These are phyloP conservation scores for Amphibalanus amphitrite DNA, from an alignment of 1,140 invertebrate genomes.

Conservation along the genomic window DNA sequence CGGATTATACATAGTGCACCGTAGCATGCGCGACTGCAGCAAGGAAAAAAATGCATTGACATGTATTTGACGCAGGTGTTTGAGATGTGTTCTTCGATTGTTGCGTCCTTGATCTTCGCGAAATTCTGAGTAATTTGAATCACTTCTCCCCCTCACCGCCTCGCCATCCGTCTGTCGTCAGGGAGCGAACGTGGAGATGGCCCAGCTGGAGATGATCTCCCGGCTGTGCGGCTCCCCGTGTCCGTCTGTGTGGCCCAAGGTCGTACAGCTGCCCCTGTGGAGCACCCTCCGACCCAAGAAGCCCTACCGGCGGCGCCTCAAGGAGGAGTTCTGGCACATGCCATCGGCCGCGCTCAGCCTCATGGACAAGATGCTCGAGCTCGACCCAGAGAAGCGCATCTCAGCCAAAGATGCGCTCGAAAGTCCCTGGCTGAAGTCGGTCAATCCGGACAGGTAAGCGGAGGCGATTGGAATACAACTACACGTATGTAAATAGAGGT, in stretches of 20 bases:
- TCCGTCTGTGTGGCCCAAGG: slow-evolving; percentile 94
- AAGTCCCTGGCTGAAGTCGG: slow-evolving; percentile 81
- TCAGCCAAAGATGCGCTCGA: slow-evolving; percentile 87
- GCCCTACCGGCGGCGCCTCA: slow-evolving; percentile 61
- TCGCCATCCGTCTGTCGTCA: too few species aligned
- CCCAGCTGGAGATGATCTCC: slow-evolving; percentile 88
- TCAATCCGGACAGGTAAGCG: slow-evolving; percentile 56
- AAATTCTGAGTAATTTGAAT: too few species aligned
- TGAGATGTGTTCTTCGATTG: too few species aligned
- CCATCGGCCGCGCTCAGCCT: slow-evolving; percentile 75
- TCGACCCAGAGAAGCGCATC: slow-evolving; percentile 85
- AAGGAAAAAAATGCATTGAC: too few species aligned
- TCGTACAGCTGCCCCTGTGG: slow-evolving; percentile 85
- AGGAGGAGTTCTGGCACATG: slow-evolving; percentile 87
- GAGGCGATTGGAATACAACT: background rate
- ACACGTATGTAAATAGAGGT: background rate
- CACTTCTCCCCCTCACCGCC: too few species aligned
- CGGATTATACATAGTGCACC: too few species aligned
- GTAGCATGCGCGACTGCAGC: too few species aligned
- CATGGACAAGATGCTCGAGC: slow-evolving; percentile 87
- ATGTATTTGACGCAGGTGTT: too few species aligned
- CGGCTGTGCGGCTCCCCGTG: slow-evolving; percentile 86
- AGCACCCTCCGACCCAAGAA: slow-evolving; percentile 83
- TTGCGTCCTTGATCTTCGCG: too few species aligned
- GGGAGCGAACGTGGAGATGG: slow-evolving; percentile 80